Evolutionary conservation across 2,888 invertebrate genomes (phyloP).

Genomic region (Corbicula japonica): DNA sequence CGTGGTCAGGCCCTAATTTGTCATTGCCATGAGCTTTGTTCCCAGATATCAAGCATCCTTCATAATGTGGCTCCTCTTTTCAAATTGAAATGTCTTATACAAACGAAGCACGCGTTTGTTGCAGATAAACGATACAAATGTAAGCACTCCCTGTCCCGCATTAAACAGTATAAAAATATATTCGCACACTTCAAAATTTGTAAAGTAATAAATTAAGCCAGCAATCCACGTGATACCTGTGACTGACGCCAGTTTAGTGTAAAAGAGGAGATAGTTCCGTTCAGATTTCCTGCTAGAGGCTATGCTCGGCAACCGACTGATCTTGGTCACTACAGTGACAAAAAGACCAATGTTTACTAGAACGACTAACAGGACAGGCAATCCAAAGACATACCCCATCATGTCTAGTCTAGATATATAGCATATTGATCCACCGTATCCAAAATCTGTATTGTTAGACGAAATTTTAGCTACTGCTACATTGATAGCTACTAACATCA

Average conservation of each 20-base stretch:
- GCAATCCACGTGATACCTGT: conserved; percentile 60
- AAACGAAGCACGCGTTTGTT: conserved; percentile 43
- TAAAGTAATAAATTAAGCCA: conserved; percentile 45
- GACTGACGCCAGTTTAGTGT: conserved; percentile 49
- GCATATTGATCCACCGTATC: conserved; percentile 52
- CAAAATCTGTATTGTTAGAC: conserved; percentile 26
- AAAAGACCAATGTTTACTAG: conserved; percentile 39
- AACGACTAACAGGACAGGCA: conserved; percentile 39
- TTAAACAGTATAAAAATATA: conserved; percentile 57
- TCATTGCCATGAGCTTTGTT: too few species aligned
- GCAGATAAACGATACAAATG: conserved; percentile 59
- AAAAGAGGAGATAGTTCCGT: conserved; percentile 49
- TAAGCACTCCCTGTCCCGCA: conserved; percentile 51
- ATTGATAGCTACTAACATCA: conserved; percentile 35
- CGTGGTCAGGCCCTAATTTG: too few species aligned
- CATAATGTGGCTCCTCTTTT: too few species aligned
- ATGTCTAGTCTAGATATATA: conserved; percentile 43
- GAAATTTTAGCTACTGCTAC: neutral
- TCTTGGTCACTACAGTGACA: conserved; percentile 33
- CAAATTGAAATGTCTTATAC: conserved; percentile 11
- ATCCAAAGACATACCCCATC: conserved; percentile 48
- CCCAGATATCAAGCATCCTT: too few species aligned
- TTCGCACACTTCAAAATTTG: conserved; percentile 24
- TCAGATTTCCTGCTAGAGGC: conserved; percentile 20
- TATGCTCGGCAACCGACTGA: conserved; percentile 34